phyloP scores from a whole-genome alignment of 2,888 invertebrate genomes.

The Caenorhabditis sp. region DNA sequence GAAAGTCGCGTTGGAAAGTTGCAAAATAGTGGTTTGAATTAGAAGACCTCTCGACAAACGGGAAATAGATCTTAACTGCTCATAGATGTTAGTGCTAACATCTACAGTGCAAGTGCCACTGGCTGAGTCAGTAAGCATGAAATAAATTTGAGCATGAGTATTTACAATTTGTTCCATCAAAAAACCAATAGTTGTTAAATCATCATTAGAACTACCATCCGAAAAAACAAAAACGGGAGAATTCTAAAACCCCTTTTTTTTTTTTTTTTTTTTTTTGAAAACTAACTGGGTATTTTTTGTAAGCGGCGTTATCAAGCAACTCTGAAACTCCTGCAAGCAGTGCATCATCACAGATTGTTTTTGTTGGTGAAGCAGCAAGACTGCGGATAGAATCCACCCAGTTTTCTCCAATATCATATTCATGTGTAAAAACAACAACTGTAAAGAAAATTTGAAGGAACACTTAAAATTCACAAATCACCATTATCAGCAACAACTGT shows the following conservation, averaged over 20 bases:
- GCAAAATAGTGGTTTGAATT: conserved; percentile 53
- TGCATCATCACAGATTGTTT: conserved; percentile 70
- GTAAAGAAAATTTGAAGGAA: conserved; percentile 5
- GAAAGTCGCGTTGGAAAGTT: conserved; percentile 52
- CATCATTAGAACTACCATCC: conserved; percentile 71
- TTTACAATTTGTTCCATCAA: conserved; percentile 62
- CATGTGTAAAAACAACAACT: conserved; percentile 58
- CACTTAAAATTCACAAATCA: not conserved
- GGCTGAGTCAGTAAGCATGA: conserved; percentile 64
- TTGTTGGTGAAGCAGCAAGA: conserved; percentile 60
- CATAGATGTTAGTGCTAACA: conserved; percentile 51
- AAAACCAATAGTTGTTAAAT: conserved; percentile 44
- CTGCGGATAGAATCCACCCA: conserved; percentile 58
- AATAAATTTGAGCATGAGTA: conserved; percentile 61
- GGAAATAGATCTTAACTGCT: conserved; percentile 39
- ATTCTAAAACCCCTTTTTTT: conserved; percentile 40
- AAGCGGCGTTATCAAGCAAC: conserved; percentile 38
- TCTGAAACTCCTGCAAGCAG: conserved; percentile 62
- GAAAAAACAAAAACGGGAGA: conserved; percentile 75
- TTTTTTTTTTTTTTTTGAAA: too few species aligned
- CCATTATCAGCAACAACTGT: conserved; percentile 69
- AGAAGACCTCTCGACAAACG: conserved; percentile 54
- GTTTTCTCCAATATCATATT: conserved; percentile 41
- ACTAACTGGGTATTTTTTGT: conserved; percentile 62
- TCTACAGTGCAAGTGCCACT: conserved; percentile 66